A percentile compares a stretch with the other conserved stretches of the same genome.
Evolutionary conservation across 92 coral and sea anemone species (phyloP).

Genomic region (Porites evermanni): DNA sequence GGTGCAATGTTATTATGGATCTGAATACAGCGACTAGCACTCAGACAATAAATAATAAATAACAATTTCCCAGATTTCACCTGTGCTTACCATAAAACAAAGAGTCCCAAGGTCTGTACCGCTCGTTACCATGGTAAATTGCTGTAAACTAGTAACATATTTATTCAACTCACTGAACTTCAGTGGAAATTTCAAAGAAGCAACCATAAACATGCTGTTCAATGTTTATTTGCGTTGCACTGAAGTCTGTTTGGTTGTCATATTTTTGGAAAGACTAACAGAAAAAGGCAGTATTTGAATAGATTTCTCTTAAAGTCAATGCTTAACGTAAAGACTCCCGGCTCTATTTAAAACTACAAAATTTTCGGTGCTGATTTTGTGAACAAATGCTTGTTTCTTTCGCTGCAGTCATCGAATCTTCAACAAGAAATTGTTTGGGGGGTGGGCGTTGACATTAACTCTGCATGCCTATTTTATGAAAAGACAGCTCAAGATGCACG

Average conservation of each 20-base stretch:
- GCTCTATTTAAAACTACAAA: too few relatives aligned
- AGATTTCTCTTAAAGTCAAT: too few relatives aligned
- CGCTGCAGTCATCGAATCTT: too few relatives aligned
- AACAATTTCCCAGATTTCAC: neutral
- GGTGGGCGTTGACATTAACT: too few relatives aligned
- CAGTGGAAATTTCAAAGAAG: neutral
- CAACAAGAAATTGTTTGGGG: too few relatives aligned
- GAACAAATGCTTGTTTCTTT: too few relatives aligned
- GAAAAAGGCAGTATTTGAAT: neutral
- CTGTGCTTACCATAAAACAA: neutral
- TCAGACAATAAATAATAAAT: slow-evolving; percentile 15
- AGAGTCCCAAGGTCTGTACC: neutral
- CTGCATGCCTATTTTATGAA: too few relatives aligned
- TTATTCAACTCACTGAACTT: neutral
- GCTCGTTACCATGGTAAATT: neutral
- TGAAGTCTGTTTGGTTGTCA: neutral
- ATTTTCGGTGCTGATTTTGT: too few relatives aligned
- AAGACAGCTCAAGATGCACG: too few relatives aligned
- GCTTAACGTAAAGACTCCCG: too few relatives aligned
- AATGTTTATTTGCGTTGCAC: neutral
- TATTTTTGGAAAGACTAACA: neutral
- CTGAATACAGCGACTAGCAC: neutral
- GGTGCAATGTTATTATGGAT: neutral
- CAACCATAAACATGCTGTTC: neutral
- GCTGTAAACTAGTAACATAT: neutral